Evolutionary conservation across 2,888 invertebrate species (phyloP).

Genomic region (Torymus auratus): DNA sequence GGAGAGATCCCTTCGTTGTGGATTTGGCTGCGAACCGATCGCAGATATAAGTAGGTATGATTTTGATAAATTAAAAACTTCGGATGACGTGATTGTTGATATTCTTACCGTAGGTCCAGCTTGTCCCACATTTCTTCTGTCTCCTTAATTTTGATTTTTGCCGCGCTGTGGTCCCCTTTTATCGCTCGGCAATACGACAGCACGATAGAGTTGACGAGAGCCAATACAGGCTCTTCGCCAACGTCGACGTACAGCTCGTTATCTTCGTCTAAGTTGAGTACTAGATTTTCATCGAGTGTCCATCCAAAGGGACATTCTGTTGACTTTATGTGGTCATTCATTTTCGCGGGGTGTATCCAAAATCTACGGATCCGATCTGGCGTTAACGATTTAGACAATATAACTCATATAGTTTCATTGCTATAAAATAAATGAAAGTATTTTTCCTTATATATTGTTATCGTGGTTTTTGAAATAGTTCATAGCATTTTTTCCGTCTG

Average conservation of each 20-base stretch:
- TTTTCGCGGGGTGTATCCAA: not conserved
- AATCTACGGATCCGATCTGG: too few species aligned
- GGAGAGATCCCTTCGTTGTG: not conserved
- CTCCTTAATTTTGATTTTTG: not conserved
- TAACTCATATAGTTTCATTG: too few species aligned
- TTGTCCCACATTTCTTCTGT: not conserved
- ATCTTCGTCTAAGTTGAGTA: not conserved
- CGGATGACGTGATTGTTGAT: not conserved
- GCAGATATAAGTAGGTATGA: not conserved
- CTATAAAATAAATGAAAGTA: too few species aligned
- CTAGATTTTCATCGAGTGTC: not conserved
- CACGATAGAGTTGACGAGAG: not conserved
- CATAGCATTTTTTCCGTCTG: too few species aligned
- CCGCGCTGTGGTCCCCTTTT: not conserved
- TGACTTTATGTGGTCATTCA: not conserved
- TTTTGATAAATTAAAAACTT: not conserved
- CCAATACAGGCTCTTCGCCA: slow-evolving; percentile 2
- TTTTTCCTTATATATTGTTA: too few species aligned
- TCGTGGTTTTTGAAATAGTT: too few species aligned
- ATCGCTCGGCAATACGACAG: not conserved
- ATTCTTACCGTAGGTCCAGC: not conserved
- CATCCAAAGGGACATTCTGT: slow-evolving; percentile 21
- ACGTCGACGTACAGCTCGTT: not conserved
- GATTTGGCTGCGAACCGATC: not conserved
- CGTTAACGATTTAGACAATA: too few species aligned